Evolutionary conservation across 2,888 invertebrate species (phyloP).

Genomic region (Pseudococcus longispinus): DNA sequence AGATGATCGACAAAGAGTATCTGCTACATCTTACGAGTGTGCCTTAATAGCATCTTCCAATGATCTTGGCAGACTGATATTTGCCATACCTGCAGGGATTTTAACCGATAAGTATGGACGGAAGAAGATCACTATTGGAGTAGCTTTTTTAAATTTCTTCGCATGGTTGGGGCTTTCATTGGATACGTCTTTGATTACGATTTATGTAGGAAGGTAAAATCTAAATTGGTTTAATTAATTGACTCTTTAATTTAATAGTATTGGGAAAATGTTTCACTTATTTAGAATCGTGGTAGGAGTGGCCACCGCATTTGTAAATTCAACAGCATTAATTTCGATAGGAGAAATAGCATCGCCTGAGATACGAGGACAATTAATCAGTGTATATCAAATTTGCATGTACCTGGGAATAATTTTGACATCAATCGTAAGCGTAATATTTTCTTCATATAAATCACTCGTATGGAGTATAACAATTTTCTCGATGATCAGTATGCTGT

Average conservation of each 20-base stretch:
- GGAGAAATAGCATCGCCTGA: constrained; percentile 57
- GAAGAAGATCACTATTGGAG: constrained; percentile 5
- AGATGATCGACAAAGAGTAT: background rate
- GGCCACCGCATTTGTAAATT: background rate
- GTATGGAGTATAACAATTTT: background rate
- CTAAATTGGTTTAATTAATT: background rate
- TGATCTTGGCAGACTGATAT: background rate
- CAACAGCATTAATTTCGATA: background rate
- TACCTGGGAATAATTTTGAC: constrained; percentile 63
- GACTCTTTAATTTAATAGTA: background rate
- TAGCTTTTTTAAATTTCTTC: background rate
- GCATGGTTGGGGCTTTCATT: background rate
- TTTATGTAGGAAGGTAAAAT: constrained; percentile 12
- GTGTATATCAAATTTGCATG: constrained; percentile 62
- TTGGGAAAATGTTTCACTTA: background rate
- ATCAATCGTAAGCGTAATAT: constrained; percentile 62
- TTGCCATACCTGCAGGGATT: constrained; percentile 9
- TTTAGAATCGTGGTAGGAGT: background rate
- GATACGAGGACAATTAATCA: constrained; percentile 58
- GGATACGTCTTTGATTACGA: background rate
- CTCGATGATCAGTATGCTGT: background rate
- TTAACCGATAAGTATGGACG: constrained; percentile 30
- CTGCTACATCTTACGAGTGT: constrained; percentile 10
- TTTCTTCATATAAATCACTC: background rate
- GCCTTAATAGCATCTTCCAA: background rate